Evolutionary conservation across 2,888 invertebrate species (phyloP), one percentile per base, ranked within the genome.

Genomic region (Ophion slaviceki): DNA sequence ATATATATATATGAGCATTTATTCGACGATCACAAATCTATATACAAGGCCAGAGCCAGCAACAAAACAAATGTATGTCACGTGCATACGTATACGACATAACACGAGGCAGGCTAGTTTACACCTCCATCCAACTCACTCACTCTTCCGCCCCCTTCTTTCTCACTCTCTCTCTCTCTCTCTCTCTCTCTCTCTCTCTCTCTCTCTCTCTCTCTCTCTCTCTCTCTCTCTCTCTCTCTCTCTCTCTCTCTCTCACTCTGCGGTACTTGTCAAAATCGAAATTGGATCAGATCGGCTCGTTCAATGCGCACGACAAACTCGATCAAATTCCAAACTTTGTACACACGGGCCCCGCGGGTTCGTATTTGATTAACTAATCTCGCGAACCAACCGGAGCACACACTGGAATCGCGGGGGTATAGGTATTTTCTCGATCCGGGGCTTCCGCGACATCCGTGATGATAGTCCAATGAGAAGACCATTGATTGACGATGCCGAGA

Each of bases 251-350:
- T 10, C 36, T 67, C 59, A 57, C 62, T 28, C 70, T 64, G 67
- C 45, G 71, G 74, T 76, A 82, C 85, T 85, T 82, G 85, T 85
- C 75, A 85, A 82, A 91, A 86, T 87, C 87, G 88, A 88, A 91
- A 92, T 91, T 90, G 88, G 90, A 91, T 92, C 91, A 90, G 89
- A 85, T 88, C 88, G 87, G 89, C 85, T 86, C 84, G 88, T 72
- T 77, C 86, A 71, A 87, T 86, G 86, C 75, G 62, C 86, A 80
- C 76, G 86, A 82, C 62, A 88, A 88, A 91, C 91, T 91, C 90
- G 90, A 92, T 92, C 92, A 91, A 90, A 90, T 87, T 81, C 67
- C 89, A 87, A 91, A 90, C 89, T 91, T 89, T 89, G 90, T 82
- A 53, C 32, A 82, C 75, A 75, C 61, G 75, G 91, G 91, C 91